phyloP scores from a whole-genome alignment of 2,113 vertebrate species.

The Ardeotis arabs region DNA sequence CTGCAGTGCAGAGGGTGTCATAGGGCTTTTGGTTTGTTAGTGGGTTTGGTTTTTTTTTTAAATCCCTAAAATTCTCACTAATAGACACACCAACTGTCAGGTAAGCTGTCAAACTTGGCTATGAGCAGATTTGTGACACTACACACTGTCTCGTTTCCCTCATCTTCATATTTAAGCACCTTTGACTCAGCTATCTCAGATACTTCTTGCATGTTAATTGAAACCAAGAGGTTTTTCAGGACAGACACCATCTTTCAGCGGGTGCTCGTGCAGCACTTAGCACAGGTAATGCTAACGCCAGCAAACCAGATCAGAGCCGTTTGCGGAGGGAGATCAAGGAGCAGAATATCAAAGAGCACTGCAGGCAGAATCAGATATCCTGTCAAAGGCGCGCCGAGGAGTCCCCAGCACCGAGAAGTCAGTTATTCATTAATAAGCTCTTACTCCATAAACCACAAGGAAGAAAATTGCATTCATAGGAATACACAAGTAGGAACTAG shows the following conservation, averaged over 20 bases:
- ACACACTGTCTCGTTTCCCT: not conserved
- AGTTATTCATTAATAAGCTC: not conserved
- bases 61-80: not conserved
- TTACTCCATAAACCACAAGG: not conserved
- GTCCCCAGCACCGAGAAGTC: not conserved
- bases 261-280: not conserved
- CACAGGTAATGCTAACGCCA: not conserved
- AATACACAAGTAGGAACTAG: not conserved
- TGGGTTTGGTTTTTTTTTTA: not conserved
- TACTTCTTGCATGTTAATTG: not conserved
- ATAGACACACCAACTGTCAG: not conserved
- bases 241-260: not conserved
- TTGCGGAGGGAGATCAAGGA: not conserved
- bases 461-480: not conserved
- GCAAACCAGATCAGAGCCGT: not conserved
- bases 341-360: not conserved
- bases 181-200: not conserved
- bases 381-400: not conserved
- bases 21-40: fast-evolving
- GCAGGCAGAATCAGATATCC: not conserved
- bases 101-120: not conserved
- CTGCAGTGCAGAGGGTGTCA: not conserved
- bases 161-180: not conserved
- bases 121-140: not conserved
- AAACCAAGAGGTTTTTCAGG: not conserved